These are phyloP conservation scores for Acipenser transmontanus DNA, from an alignment of 2,797 vertebrate genomes.

Conservation along the genomic window DNA sequence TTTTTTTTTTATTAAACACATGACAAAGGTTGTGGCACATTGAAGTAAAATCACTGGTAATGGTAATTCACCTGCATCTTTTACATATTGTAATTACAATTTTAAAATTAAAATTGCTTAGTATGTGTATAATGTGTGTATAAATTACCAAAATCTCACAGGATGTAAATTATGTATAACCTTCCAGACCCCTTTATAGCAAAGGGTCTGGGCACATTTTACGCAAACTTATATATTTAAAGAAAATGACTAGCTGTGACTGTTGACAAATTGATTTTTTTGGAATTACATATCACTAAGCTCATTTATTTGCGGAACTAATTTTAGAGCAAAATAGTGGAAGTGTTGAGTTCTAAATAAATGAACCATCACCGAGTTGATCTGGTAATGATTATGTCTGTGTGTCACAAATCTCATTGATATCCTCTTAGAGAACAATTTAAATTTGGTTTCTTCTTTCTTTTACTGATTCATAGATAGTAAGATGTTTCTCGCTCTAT, in stretches of 20 bases:
- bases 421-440: conserved; percentile 31
- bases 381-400: conserved; percentile 54
- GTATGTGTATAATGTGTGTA: conserved; percentile 76
- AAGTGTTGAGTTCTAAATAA: conserved; percentile 44
- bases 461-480: conserved; percentile 56
- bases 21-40: conserved; percentile 41
- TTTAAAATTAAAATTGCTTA: conserved; percentile 60
- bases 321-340: conserved; percentile 70
- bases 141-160: conserved; percentile 66
- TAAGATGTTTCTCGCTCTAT: conserved; percentile 69
- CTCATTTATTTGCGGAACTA: conserved; percentile 70
- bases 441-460: conserved; percentile 35
- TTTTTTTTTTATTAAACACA: conserved; percentile 14
- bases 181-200: conserved; percentile 52
- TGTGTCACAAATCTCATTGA: conserved; percentile 54
- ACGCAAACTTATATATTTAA: conserved; percentile 56
- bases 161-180: conserved; percentile 74
- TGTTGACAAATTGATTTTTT: conserved; percentile 47
- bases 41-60: conserved; percentile 21
- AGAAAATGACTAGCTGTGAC: conserved; percentile 65
- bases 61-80: conserved; percentile 62
- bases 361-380: conserved; percentile 56
- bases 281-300: conserved; percentile 60
- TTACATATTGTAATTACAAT: conserved; percentile 71
- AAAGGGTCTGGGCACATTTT: conserved; percentile 53